These are phyloP conservation scores for Zaprionus vittiger DNA, from an alignment of 1,140 invertebrate species.

Conservation along the genomic window DNA sequence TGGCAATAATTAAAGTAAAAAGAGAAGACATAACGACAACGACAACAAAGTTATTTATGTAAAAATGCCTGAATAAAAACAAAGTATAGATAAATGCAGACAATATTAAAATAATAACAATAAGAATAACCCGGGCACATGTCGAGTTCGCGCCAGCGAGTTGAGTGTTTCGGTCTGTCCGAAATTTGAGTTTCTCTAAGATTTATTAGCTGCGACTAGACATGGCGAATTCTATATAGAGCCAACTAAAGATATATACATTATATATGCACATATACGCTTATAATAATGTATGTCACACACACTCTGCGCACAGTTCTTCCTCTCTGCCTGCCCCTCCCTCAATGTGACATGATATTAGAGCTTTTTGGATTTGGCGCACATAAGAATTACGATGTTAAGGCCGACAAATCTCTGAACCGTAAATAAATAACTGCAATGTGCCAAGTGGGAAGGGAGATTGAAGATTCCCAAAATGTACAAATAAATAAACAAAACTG, in stretches of 20 bases:
- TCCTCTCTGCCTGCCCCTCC: constrained; percentile 1
- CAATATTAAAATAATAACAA: constrained; percentile 37
- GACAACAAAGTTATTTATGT: constrained; percentile 41
- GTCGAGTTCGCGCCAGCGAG: constrained; percentile 32
- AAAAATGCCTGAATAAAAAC: constrained; percentile 54
- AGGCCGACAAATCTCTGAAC: constrained; percentile 58
- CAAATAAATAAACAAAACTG: constrained; percentile 1
- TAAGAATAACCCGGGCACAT: constrained; percentile 50
- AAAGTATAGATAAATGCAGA: constrained; percentile 62
- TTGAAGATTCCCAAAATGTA: background rate
- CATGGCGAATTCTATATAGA: constrained; percentile 47
- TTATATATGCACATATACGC: constrained; percentile 8
- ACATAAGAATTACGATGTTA: constrained; percentile 46
- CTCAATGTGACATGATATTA: constrained; percentile 62
- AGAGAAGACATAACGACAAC: constrained; percentile 29
- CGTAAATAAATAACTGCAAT: constrained; percentile 68
- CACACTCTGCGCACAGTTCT: background rate
- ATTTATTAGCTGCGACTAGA: constrained; percentile 77
- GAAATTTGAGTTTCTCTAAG: constrained; percentile 49
- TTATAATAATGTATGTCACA: constrained; percentile 29
- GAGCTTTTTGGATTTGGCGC: constrained; percentile 48
- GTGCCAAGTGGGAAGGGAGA: constrained; percentile 4
- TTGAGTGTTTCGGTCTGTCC: constrained; percentile 53
- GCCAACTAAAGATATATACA: constrained; percentile 23
- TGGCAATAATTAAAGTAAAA: constrained; percentile 63